Conservation (phyloP, 2,888 invertebrate genomes). For the Celastrina argiolus region DNA sequence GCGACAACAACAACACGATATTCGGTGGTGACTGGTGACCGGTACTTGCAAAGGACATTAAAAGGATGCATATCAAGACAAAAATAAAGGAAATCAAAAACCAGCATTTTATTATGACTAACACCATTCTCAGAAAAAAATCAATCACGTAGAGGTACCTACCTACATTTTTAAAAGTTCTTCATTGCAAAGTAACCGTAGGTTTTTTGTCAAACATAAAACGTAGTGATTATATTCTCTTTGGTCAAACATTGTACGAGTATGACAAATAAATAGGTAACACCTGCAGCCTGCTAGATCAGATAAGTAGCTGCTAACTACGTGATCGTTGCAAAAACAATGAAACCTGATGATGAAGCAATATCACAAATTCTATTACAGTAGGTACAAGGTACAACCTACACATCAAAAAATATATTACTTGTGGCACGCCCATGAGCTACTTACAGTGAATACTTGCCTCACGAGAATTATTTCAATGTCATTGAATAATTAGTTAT, state of each 20-base stretch:
- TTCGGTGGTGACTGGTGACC: too few species aligned
- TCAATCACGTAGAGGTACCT: too few species aligned
- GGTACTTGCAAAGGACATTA: too few species aligned
- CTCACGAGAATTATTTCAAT: background rate
- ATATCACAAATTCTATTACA: background rate
- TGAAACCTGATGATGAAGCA: background rate
- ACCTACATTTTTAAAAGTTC: background rate
- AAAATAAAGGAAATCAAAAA: too few species aligned
- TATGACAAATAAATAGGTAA: background rate
- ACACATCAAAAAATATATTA: slow-evolving; percentile 5
- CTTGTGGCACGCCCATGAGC: background rate
- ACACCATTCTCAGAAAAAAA: too few species aligned
- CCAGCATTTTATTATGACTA: too few species aligned
- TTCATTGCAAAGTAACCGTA: background rate
- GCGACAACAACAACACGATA: too few species aligned
- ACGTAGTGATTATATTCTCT: too few species aligned
- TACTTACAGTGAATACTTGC: slow-evolving; percentile 10
- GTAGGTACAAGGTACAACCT: background rate
- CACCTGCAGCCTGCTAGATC: background rate
- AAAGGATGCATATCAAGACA: too few species aligned
- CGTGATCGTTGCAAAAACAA: background rate
- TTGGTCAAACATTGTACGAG: too few species aligned
- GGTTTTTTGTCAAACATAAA: too few species aligned
- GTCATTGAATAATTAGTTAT: background rate
- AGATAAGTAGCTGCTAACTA: background rate